Evolutionary conservation across 2,797 vertebrate genomes (phyloP), one percentile per base, ranked within the genome.

Genomic region (Typhlichthys subterraneus): DNA sequence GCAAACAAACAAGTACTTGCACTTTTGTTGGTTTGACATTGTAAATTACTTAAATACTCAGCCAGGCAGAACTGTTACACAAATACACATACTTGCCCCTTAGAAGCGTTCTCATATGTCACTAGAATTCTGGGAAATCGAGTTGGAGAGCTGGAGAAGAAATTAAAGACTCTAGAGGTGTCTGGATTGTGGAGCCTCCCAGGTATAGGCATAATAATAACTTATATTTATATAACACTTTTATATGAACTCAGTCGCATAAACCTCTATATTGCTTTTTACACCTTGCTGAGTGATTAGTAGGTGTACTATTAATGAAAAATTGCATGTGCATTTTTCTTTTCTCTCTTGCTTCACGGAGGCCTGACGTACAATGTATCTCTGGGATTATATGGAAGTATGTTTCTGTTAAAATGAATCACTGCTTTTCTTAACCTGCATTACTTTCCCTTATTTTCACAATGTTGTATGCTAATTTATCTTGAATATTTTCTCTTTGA

Each of bases 171-270:
- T n/a, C 85, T 99, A 73, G 97, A 99, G 89, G 93, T 95, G 31
- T 96, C 98, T 69, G 98, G 98, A 56, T 90, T 99, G 74, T 99
- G 98, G 98, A 97, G 96, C 87, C 94, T 99, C 55, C 98, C 98
- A 91, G 98, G 98, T 99, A 76, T 85, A 69, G 42, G 23, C 13
- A 29, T 29, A 29, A 29, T 45, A 67, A 29, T 29, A 29, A 29
- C 4, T 29, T 29, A 29, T 29, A 29, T 29, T 29, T 29, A 29
- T 29, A 29, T 11, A 1, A 23, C 33, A n/a, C 51, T 4, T n/a
- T 51, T 14, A 15, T 19, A 23, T 23, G 9, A 4, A 4, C 4
- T 23, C 8, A 53, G 12, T 15, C 10, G 52, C 51, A 67, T 5
- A 23, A 12, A 12, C 12, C 11, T 45, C 45, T 45, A 51, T 23